Evolutionary conservation across 2,888 invertebrate genomes (phyloP), one percentile per base, ranked within the genome.

Genomic region (Hymenopus coronatus): DNA sequence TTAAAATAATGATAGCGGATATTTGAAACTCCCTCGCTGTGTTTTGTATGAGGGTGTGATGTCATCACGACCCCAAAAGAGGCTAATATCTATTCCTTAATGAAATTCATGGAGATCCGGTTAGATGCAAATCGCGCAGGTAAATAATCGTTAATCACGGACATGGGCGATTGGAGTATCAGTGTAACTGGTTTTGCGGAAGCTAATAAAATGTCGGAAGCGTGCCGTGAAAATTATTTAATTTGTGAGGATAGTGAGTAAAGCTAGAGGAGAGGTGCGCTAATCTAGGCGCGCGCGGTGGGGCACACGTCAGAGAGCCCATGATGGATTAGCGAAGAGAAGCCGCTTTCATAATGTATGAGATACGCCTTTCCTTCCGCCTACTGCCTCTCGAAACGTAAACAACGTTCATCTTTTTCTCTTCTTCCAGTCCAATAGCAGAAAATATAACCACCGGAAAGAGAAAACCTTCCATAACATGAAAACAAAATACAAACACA

Each of bases 311-410:
- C 54, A 70, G 20, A 70, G 54, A 70, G 20, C 4, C 54, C 54
- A 70, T 70, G 54, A 70, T 70, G 54, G 54, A 70, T 70, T 70
- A 70, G 54, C 54, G 54, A 70, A 70, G 54, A 70, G 54, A 70
- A 70, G 54, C 54, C 54, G 85, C 85, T 46, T 85, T 85, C 54
- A 85, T 85, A 85, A 85, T 85, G 46, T 85, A 85, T 85, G 85
- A 46, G 85, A 85, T 85, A 85, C 25, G 20, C 85, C 85, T 7
- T 8, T 15, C 84, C 54, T 70, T 70, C 54, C 54, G 54, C 54
- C 4, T 25, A 20, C 20, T 70, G 54, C 54, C 54, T 70, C 54
- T 70, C 6, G 20, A 70, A 70, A 70, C 54, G 25, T 70, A 70
- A 15, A 20, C 54, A 70, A 70, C 6, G 20, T 70, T 70, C 20